Evolutionary conservation across 2,888 invertebrate species (phyloP).

Genomic region (Serrognathus titanus): DNA sequence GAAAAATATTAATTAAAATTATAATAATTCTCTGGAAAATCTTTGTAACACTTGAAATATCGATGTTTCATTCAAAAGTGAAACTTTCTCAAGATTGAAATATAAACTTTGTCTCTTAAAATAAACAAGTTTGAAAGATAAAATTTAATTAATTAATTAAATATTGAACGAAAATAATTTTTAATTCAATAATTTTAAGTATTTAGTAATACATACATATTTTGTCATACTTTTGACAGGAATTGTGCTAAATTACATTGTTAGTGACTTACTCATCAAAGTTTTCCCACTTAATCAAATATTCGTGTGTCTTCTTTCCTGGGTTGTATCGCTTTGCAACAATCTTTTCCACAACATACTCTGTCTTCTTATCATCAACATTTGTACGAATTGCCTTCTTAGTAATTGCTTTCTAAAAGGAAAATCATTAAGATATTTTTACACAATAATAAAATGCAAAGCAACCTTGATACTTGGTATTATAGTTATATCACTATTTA

Average conservation of each 20-base stretch:
- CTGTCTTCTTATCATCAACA: constrained; percentile 48
- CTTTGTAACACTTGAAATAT: too few relatives aligned
- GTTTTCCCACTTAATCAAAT: constrained; percentile 83
- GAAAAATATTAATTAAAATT: too few relatives aligned
- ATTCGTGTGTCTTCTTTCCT: constrained; percentile 71
- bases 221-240: background rate
- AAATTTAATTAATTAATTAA: too few relatives aligned
- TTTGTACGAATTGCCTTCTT: constrained; percentile 23
- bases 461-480: constrained; percentile 27
- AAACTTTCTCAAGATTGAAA: too few relatives aligned
- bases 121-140: too few relatives aligned
- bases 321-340: constrained; percentile 81
- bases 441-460: background rate
- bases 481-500: constrained; percentile 34
- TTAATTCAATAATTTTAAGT: background rate
- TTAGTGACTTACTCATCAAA: constrained; percentile 62
- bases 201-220: constrained; percentile 3
- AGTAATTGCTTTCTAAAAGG: background rate
- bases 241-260: too few relatives aligned
- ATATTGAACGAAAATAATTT: background rate
- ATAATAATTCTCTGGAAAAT: too few relatives aligned
- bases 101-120: too few relatives aligned
- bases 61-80: too few relatives aligned
- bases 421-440: background rate
- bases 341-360: constrained; percentile 78